Conservation (phyloP, 2,888 invertebrate species). For the Caenorhabditis macrosperma region DNA sequence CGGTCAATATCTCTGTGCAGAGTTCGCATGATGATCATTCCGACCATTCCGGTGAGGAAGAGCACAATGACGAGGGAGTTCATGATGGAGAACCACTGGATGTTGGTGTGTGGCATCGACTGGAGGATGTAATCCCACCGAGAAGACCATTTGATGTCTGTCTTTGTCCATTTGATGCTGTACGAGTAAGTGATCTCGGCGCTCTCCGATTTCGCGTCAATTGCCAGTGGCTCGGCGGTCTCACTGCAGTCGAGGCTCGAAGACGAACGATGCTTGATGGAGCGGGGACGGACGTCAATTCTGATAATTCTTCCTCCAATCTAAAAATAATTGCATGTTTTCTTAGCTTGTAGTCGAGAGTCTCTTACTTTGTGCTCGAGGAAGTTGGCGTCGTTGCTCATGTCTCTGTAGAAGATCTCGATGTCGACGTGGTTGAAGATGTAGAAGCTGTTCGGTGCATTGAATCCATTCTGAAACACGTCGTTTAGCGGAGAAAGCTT, state of each 20-base stretch:
- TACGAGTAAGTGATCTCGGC: constrained; percentile 89
- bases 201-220: constrained; percentile 83
- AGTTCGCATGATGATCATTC: constrained; percentile 97
- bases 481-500: no score
- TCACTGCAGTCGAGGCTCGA: constrained; percentile 79
- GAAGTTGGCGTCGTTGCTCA: constrained; percentile 87
- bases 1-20: constrained; percentile 98
- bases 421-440: constrained; percentile 97
- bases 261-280: constrained; percentile 78
- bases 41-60: constrained; percentile 98
- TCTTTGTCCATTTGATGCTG: constrained; percentile 86
- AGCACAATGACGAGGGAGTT: constrained; percentile 93
- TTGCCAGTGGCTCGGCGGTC: constrained; percentile 85
- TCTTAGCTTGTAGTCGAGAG: constrained; percentile 82
- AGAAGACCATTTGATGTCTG: constrained; percentile 92
- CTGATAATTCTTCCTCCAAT: constrained; percentile 90
- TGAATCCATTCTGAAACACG: constrained; percentile 77
- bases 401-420: constrained; percentile 91
- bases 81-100: constrained; percentile 86
- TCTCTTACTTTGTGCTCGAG: constrained; percentile 83
- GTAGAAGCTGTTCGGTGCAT: constrained; percentile 87
- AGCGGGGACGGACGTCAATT: constrained; percentile 82
- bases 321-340: constrained; percentile 23
- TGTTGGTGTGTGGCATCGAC: constrained; percentile 94
- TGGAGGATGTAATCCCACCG: constrained; percentile 99